Evolutionary conservation across 2,797 vertebrate species (phyloP).

Genomic region (Bovichtus diacanthus): DNA sequence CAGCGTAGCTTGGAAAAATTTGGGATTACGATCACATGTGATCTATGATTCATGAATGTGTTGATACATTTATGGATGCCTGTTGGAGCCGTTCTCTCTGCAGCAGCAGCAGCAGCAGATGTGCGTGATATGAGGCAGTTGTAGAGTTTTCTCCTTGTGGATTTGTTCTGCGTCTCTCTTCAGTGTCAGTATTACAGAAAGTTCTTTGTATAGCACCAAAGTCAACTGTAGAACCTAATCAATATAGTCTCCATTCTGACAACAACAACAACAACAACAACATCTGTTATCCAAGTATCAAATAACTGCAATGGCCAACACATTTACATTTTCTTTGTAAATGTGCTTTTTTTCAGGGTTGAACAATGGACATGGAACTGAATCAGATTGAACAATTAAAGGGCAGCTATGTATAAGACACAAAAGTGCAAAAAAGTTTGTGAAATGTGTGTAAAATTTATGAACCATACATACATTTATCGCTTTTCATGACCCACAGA

Average conservation of each 20-base stretch:
- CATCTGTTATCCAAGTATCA: neutral
- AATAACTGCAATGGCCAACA: neutral
- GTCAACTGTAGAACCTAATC: neutral
- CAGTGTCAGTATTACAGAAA: neutral
- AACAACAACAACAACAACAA: too few species aligned
- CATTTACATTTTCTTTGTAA: too few species aligned
- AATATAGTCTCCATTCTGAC: neutral
- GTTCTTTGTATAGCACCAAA: conserved; percentile 6
- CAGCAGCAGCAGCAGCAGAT: conserved; percentile 50
- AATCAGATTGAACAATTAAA: too few species aligned
- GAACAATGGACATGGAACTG: too few species aligned
- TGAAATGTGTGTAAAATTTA: too few species aligned
- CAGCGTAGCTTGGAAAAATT: conserved; percentile 32
- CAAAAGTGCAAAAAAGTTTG: too few species aligned
- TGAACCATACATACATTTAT: too few species aligned
- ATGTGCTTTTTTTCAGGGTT: too few species aligned
- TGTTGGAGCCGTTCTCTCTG: conserved; percentile 30
- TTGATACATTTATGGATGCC: conserved; percentile 62
- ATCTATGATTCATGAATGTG: conserved; percentile 68
- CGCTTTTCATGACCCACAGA: too few species aligned
- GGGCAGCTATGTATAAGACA: too few species aligned
- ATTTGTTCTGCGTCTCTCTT: conserved; percentile 10
- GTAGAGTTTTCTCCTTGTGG: conserved; percentile 23
- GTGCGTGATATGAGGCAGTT: conserved; percentile 41
- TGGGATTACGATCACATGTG: conserved; percentile 55